Evolutionary conservation across 2,113 vertebrate genomes (phyloP), one percentile per base, ranked within the genome.

Genomic region (Notothenia coriiceps): DNA sequence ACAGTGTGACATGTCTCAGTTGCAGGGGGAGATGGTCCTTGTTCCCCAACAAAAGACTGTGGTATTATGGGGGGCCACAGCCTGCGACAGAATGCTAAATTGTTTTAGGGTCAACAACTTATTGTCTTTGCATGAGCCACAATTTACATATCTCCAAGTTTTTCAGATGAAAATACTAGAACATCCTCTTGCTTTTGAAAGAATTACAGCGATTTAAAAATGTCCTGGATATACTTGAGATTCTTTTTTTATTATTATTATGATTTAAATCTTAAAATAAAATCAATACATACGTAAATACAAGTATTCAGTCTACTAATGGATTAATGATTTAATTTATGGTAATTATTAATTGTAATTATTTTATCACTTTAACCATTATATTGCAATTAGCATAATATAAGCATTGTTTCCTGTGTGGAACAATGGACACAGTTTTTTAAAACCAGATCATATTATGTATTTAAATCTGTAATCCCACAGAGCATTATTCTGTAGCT

Each of bases 51-150:
- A 96, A 95, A 96, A 87, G 93, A 83, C 93, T 85, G 91, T 87
- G 90, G 89, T 93, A 92, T 95, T 95, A 94, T 93, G 93, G 94
- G 91, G 85, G 83, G 89, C 87, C 86, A 88, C 85, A 90, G 94
- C 89, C 92, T 91, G 88, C 91, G 92, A 94, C 95, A 95, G 94
- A 96, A 95, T 95, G 93, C 94, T 94, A 95, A 94, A 95, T 95
- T 95, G 94, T 95, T 93, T 93, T 93, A 56, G 84, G 94, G 93
- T 95, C 94, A 96, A 94, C 92, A 95, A 95, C 91, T 94, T 93
- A 93, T 92, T 92, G 87, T 88, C 79, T 91, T 92, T 91, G 85
- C 82, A 86, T 88, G 83, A 91, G 85, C 70, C 73, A 70, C 62
- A n/a, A 92, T 91, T 91, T 84, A 52, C 84, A 91, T 87, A 80